These are phyloP conservation scores for Amphiprion ocellaris DNA, from an alignment of 2,113 vertebrate genomes.

Conservation along the genomic window DNA sequence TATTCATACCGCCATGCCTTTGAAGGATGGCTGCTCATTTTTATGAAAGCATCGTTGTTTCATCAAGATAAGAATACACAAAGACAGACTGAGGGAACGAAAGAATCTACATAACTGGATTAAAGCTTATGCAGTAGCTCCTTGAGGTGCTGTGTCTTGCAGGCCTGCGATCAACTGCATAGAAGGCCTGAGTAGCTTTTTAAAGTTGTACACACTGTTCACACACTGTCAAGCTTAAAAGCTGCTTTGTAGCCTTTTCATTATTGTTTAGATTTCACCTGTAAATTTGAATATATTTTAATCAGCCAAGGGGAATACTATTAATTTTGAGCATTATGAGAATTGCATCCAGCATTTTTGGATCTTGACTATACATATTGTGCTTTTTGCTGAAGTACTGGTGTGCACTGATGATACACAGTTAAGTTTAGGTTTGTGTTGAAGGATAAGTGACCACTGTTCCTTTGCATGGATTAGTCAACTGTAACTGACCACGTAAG, in stretches of 20 bases:
- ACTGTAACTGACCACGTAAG: too few species aligned
- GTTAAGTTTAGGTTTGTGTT: too few species aligned
- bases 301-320: too few species aligned
- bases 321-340: too few species aligned
- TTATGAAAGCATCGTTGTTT: conserved; percentile 30
- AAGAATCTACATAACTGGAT: conserved; percentile 41
- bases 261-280: background rate
- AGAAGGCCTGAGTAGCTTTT: background rate
- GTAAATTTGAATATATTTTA: too few species aligned
- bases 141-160: conserved; percentile 23
- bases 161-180: background rate
- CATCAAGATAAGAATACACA: conserved; percentile 34
- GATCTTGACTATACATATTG: too few species aligned
- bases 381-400: too few species aligned
- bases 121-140: conserved; percentile 29
- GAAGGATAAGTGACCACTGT: too few species aligned
- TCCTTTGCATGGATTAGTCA: too few species aligned
- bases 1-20: conserved; percentile 34
- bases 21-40: conserved; percentile 40
- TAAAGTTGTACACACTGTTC: background rate
- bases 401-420: too few species aligned
- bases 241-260: background rate
- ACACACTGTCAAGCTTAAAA: background rate
- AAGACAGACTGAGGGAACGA: conserved; percentile 2
- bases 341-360: too few species aligned